Conservation (phyloP, 2,797 vertebrate genomes). For the Acridotheres tristis region DNA sequence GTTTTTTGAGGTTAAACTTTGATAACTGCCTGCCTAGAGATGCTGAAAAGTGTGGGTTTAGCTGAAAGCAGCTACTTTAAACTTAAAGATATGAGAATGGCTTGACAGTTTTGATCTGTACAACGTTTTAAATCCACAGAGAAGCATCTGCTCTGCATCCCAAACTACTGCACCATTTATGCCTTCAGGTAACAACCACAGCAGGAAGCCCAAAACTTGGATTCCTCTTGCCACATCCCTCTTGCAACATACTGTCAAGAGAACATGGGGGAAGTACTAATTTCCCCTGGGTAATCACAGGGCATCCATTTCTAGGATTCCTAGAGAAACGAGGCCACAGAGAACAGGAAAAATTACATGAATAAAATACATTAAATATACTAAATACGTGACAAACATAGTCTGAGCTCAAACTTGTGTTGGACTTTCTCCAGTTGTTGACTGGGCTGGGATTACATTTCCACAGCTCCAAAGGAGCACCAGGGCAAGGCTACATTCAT, state of each 20-base stretch:
- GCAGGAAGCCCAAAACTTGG: conserved; percentile 11
- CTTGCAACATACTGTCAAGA: neutral
- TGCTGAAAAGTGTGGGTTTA: neutral
- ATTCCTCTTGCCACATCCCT: conserved; percentile 13
- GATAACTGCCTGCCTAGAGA: neutral
- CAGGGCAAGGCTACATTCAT: neutral
- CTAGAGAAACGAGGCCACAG: neutral
- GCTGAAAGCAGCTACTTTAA: neutral
- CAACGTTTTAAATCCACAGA: neutral
- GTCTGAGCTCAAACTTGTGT: neutral
- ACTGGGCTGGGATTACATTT: neutral
- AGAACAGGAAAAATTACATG: neutral
- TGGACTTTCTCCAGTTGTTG: neutral
- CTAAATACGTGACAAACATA: neutral
- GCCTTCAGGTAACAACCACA: neutral
- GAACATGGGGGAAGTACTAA: neutral
- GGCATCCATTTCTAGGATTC: neutral
- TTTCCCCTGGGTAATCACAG: conserved; percentile 3
- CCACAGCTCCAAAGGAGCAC: neutral
- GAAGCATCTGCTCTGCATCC: neutral
- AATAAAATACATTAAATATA: neutral
- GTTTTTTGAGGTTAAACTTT: neutral
- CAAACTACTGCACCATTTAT: neutral
- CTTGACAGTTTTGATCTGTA: neutral
- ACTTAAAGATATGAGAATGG: neutral